Evolutionary conservation across 2,113 vertebrate genomes (phyloP).

Genomic region (Ia io): DNA sequence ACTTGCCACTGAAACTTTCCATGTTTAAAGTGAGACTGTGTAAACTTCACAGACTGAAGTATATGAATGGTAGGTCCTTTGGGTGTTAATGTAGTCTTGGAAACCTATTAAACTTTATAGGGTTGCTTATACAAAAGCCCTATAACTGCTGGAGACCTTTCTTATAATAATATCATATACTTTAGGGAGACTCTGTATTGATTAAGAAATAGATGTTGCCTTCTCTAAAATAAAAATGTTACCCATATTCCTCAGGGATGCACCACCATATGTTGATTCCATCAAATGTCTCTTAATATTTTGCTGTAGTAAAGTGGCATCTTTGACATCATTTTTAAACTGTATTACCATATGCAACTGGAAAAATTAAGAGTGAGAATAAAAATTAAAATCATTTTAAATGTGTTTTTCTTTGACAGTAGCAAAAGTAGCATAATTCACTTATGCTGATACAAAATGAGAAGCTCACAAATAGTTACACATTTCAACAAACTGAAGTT

Average conservation of each 20-base stretch:
- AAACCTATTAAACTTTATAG: neutral
- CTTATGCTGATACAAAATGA: constrained; percentile 56
- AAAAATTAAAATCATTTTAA: constrained; percentile 59
- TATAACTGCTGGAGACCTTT: neutral
- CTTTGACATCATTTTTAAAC: constrained; percentile 27
- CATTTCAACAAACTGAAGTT: constrained; percentile 71
- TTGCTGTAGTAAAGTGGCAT: constrained; percentile 21
- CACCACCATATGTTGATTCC: constrained; percentile 26
- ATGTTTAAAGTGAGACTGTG: neutral
- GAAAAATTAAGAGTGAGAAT: constrained; percentile 26
- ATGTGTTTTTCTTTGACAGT: constrained; percentile 49
- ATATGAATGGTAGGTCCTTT: neutral
- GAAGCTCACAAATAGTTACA: constrained; percentile 52
- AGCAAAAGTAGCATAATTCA: constrained; percentile 58
- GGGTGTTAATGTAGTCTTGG: neutral
- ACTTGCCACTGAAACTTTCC: constrained; percentile 27
- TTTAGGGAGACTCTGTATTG: neutral
- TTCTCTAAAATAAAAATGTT: neutral
- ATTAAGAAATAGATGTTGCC: neutral
- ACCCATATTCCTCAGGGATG: neutral
- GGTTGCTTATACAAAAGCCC: neutral
- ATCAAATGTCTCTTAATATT: constrained; percentile 26
- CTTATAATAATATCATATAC: neutral
- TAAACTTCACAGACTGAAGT: neutral
- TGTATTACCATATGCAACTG: constrained; percentile 17